Percentiles rank a stretch among this genome's conserved stretches.
phyloP scores from a whole-genome alignment of 2,888 invertebrate genomes.

The Cephus nigrinus region DNA sequence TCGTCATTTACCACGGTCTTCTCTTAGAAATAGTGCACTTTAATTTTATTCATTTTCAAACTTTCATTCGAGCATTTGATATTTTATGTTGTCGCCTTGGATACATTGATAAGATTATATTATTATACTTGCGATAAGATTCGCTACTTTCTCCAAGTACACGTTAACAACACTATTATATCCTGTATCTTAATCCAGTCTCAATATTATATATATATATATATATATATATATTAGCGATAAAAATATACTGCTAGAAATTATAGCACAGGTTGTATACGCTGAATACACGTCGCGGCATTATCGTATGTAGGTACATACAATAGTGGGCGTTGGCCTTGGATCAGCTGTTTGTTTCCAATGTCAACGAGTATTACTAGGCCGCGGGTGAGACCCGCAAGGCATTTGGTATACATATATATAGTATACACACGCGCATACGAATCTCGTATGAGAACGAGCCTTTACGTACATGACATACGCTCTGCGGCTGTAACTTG shows the following conservation, averaged over 20 bases:
- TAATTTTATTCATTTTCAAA: background rate
- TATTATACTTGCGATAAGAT: background rate
- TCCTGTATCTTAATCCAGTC: background rate
- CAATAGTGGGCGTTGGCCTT: slow-evolving; percentile 44
- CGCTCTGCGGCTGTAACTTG: too few relatives aligned
- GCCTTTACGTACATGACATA: too few relatives aligned
- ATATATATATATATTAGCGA: background rate
- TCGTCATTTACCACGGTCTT: background rate
- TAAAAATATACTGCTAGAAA: background rate
- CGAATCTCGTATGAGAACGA: background rate
- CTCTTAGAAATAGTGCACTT: background rate
- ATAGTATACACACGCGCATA: slow-evolving; percentile 9
- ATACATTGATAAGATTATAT: background rate
- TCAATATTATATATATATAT: background rate
- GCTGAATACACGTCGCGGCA: slow-evolving; percentile 20
- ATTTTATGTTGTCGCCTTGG: background rate
- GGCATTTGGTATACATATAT: slow-evolving; percentile 8
- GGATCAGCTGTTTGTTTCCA: slow-evolving; percentile 56
- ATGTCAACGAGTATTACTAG: slow-evolving; percentile 51
- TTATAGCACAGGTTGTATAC: background rate
- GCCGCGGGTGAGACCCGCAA: slow-evolving; percentile 15
- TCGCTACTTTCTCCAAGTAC: background rate
- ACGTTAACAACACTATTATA: background rate
- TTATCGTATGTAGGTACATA: slow-evolving; percentile 25
- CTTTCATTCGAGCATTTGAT: background rate